These are phyloP conservation scores for Symphodus melops DNA, from an alignment of 2,113 vertebrate species.

Conservation along the genomic window DNA sequence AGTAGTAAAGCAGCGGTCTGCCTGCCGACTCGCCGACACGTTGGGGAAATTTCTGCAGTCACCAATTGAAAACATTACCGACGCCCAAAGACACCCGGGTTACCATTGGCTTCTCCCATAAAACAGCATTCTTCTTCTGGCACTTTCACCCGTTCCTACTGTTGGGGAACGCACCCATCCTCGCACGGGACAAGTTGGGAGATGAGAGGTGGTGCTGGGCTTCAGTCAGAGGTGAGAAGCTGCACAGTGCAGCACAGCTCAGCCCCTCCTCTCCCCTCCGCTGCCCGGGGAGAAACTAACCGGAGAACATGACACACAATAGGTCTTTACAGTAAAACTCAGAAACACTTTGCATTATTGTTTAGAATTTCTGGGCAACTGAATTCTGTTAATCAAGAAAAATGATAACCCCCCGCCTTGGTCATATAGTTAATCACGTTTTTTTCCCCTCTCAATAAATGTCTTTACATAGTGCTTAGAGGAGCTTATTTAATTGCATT, in stretches of 20 bases:
- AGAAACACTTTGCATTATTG: neutral
- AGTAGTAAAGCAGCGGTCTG: conserved; percentile 48
- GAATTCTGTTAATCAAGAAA: neutral
- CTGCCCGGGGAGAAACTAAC: conserved; percentile 61
- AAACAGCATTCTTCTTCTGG: conserved; percentile 29
- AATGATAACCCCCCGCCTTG: neutral
- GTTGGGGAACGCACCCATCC: conserved; percentile 56
- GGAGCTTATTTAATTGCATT: no score
- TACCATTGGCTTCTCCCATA: conserved; percentile 19
- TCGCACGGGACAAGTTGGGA: conserved; percentile 71
- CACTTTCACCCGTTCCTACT: conserved; percentile 42
- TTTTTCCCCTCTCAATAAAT: neutral
- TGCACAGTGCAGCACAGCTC: conserved; percentile 56
- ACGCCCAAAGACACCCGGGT: conserved; percentile 60
- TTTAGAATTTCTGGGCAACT: neutral
- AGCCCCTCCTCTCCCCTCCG: conserved; percentile 42
- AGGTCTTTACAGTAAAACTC: conserved; percentile 9
- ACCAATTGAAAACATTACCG: conserved; percentile 71
- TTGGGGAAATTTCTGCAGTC: conserved; percentile 70
- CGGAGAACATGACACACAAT: conserved; percentile 22
- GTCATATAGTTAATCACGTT: neutral
- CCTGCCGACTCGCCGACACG: conserved; percentile 59
- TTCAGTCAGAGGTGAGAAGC: conserved; percentile 70
- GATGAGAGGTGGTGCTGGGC: conserved; percentile 54
- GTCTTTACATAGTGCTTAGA: neutral